Conservation (phyloP, 2,888 invertebrate genomes). For the Drosophila fungiperda region DNA sequence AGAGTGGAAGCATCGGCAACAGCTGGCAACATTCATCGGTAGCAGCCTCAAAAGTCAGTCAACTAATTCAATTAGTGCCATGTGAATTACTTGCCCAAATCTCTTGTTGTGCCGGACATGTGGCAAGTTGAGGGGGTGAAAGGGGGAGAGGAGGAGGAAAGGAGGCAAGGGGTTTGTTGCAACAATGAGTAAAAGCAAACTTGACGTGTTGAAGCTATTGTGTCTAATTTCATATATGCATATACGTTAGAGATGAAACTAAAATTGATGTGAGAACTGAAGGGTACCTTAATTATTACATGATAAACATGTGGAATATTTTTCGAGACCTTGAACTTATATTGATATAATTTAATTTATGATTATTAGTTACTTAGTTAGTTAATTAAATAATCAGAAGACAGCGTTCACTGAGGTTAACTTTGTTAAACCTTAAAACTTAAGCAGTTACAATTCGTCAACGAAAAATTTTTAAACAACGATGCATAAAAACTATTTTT, state of each 20-base stretch:
- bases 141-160: neutral
- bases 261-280: neutral
- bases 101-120: conserved; percentile 37
- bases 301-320: neutral
- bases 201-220: conserved; percentile 52
- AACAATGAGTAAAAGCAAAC: conserved; percentile 24
- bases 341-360: neutral
- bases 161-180: neutral
- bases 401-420: neutral
- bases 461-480: neutral
- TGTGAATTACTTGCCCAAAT: conserved; percentile 74
- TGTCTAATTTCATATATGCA: conserved; percentile 24
- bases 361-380: neutral
- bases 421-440: neutral
- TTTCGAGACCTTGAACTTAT: too few relatives aligned
- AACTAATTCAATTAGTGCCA: conserved; percentile 79
- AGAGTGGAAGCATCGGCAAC: conserved; percentile 1
- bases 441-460: neutral
- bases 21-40: conserved; percentile 19
- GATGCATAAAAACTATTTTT: neutral
- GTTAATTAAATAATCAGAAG: neutral
- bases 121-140: neutral
- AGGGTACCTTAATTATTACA: neutral
- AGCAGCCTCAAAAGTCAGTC: conserved; percentile 71
- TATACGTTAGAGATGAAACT: conserved; percentile 34